Evolutionary conservation across 2,888 invertebrate species (phyloP), one percentile per base, ranked within the genome.

Genomic region (Micoletzkya japonica): DNA sequence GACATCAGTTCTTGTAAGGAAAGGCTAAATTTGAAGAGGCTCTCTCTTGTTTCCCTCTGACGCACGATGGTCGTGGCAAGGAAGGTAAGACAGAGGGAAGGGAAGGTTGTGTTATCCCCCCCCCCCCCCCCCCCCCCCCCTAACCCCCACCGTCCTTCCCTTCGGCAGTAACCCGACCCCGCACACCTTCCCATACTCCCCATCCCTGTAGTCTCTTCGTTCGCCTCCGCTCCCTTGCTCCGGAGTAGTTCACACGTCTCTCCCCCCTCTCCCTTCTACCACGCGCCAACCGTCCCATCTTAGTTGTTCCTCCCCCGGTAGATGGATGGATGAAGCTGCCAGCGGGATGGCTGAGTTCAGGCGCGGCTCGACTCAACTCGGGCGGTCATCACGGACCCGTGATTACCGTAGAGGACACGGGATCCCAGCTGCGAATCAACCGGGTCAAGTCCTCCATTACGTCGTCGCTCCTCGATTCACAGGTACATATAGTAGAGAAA

Each of bases 381-480:
- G 37, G 54, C 32, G 54, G 6, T 17, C 73, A 72, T 36, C 73
- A 79, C 73, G 82, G 80, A 36, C 80, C 81, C n/a, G 78, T 80
- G 26, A 66, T 66, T 66, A 66, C 64, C 7, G 63, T 82, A 10
- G 81, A 82, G 63, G 82, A 82, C 71, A 82, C 82, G 2, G 81
- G 78, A 36, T 77, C 77, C 4, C 82, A 79, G 69, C 70, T 79
- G 32, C 70, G 74, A 32, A 78, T 79, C 61, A 78, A 77, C 64
- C 73, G 69, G 24, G 73, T 72, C 63, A 75, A 75, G 54, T 66
- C 77, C 3, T 71, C 68, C 58, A 71, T 76, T 28, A 80, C 77
- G 44, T 76, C 78, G 28, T 72, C 70, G 32, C 69, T 80, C 4
- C 60, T 78, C 14, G 79, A 80, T 30, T 75, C 78, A 32, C 70